Base-by-base conservation (phyloP, 1,140 invertebrate genomes). In the Zaprionus davidi region DNA sequence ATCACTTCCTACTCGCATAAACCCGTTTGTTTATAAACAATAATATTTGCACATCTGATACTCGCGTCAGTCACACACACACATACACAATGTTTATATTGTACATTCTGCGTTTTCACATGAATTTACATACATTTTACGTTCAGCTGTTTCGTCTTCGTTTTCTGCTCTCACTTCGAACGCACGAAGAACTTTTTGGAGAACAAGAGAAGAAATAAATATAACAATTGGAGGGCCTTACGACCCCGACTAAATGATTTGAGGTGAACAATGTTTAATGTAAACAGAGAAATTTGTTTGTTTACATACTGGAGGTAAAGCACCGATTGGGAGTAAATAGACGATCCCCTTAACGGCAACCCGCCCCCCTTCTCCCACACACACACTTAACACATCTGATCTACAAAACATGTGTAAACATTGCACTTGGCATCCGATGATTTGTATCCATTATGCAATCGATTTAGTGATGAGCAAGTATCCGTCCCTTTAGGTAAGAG, bases 21-120 rank as follows among this genome's bases (percentile, higher is more conserved):
- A 67, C 74, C 28, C 34, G 74, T 76, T 73, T 76, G 70, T 72
- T 76, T 76, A 76, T 62, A 76, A 76, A 76, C 69, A 76, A 67
- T 34, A 67, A 56, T 62, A 66, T 76, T 76, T 71, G 31, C 62
- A 56, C 62, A 56, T 71, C n/a, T 41, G 44, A 53, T 24, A 51
- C 49, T 57, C 58, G 20, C 51, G 13, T 5, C 56, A 26, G 11
- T n/a, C 24, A 12, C 15, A 2, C 56, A 3, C 26, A 41, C 17
- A 34, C 51, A 44, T 13, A 2, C 31, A 12, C 15, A 44, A 24
- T 31, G 28, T 31, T 31, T 31, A 31, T 31, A 20, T 26, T 26
- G 12, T 26, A 20, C 56, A 26, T 9, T 20, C 20, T 26, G 26
- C 26, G 12, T n/a, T 13, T 57, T 71, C 55, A 12, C 22, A 6